Percentiles rank a stretch among this genome's conserved stretches.
These are phyloP conservation scores for Gymnocheta viridis DNA, from an alignment of 2,888 invertebrate genomes.

Conservation along the genomic window DNA sequence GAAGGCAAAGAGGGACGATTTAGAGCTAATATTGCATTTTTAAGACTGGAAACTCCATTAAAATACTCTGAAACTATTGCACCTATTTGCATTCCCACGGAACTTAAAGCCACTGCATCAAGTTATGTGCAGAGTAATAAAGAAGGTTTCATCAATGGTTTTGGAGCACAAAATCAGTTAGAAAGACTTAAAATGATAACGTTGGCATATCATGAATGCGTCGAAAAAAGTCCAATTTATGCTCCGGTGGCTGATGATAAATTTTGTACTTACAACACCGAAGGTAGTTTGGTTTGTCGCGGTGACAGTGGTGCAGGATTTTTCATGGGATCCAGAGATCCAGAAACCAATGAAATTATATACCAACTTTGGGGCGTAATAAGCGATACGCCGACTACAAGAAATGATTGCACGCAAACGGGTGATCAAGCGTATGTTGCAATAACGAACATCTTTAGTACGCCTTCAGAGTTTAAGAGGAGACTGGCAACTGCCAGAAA, in stretches of 20 bases:
- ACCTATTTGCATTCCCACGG: slow-evolving; percentile 45
- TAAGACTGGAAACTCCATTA: slow-evolving; percentile 30
- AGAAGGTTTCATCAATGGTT: too few relatives aligned
- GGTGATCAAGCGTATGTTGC: slow-evolving; percentile 21
- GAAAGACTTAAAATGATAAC: too few relatives aligned
- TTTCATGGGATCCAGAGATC: slow-evolving; percentile 8
- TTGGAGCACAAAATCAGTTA: too few relatives aligned
- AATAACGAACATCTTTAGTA: slow-evolving; percentile 32
- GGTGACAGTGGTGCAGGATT: slow-evolving; percentile 78
- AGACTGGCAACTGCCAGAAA: slow-evolving; percentile 3
- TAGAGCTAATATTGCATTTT: slow-evolving; percentile 48
- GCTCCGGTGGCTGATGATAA: slow-evolving; percentile 75
- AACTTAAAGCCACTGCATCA: background rate
- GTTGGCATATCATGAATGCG: slow-evolving; percentile 18
- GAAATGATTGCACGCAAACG: slow-evolving; percentile 34
- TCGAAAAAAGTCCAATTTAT: background rate
- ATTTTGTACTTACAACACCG: slow-evolving; percentile 76
- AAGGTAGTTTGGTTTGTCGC: slow-evolving; percentile 71
- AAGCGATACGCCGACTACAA: slow-evolving; percentile 64
- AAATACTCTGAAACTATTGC: too few relatives aligned
- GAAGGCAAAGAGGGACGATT: background rate
- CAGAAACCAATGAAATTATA: slow-evolving; percentile 33
- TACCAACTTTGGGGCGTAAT: slow-evolving; percentile 75
- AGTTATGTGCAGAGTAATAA: background rate
- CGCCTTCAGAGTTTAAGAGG: background rate